phyloP scores from a whole-genome alignment of 1,140 invertebrate genomes.

The Helicorthomorpha holstii region DNA sequence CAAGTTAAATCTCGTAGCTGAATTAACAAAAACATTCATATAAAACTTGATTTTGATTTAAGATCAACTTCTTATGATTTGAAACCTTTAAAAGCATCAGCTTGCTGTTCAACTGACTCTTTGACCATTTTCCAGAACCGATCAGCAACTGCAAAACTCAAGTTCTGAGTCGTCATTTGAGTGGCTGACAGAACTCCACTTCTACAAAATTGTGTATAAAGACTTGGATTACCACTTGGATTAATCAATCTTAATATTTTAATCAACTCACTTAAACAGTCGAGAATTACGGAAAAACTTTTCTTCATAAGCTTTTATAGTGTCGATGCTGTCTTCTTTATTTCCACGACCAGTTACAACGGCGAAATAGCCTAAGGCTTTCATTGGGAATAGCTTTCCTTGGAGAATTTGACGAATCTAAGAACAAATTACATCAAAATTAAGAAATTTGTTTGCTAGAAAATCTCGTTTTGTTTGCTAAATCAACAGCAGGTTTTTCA shows the following conservation, averaged over 20 bases:
- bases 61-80: too few relatives aligned
- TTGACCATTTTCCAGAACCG: constrained; percentile 99
- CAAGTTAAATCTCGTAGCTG: constrained; percentile 84
- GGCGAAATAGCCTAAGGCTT: constrained; percentile 95
- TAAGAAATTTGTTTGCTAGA: too few relatives aligned
- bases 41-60: too few relatives aligned
- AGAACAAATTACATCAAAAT: not conserved
- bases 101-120: constrained; percentile 95
- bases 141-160: constrained; percentile 91
- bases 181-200: constrained; percentile 82
- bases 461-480: too few relatives aligned
- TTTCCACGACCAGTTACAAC: constrained; percentile 90
- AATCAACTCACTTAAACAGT: constrained; percentile 78
- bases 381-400: constrained; percentile 96
- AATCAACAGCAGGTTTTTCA: too few relatives aligned
- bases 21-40: constrained; percentile 3
- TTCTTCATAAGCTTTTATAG: constrained; percentile 90
- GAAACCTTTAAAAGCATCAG: constrained; percentile 80
- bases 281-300: constrained; percentile 84
- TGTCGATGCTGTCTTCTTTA: constrained; percentile 81
- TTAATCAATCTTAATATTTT: too few relatives aligned
- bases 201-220: constrained; percentile 42
- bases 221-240: too few relatives aligned
- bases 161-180: constrained; percentile 89
- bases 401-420: constrained; percentile 88